Percentiles rank a stretch among this genome's conserved stretches.
phyloP scores from a whole-genome alignment of 2,797 vertebrate genomes.

The Lagocephalus sceleratus region DNA sequence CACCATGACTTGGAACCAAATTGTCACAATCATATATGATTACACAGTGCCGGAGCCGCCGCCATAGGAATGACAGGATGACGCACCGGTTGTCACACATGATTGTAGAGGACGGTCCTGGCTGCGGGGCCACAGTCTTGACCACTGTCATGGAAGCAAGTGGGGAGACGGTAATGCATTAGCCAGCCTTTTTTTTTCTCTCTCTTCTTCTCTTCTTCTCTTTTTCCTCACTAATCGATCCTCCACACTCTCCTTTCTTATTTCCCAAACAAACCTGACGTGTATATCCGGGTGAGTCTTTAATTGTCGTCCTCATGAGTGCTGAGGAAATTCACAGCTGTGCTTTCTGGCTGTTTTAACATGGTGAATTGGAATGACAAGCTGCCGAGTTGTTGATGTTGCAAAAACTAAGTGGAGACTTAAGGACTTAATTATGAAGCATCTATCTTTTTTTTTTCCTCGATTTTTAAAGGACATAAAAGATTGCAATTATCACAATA shows the following conservation, averaged over 20 bases:
- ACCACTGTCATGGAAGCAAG: conserved; percentile 28
- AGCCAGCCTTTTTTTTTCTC: conserved; percentile 10
- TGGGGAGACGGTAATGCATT: conserved; percentile 27
- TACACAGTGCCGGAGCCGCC: conserved; percentile 29
- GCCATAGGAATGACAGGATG: conserved; percentile 53
- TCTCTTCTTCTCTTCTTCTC: not conserved
- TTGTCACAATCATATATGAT: conserved; percentile 56
- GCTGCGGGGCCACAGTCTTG: conserved; percentile 23
- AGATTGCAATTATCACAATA: conserved; percentile 46
- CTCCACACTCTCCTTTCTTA: conserved; percentile 7
- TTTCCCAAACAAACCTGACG: conserved; percentile 13
- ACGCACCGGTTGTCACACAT: conserved; percentile 55
- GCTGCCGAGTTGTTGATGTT: conserved; percentile 5
- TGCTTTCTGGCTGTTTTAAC: conserved; percentile 4
- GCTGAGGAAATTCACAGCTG: conserved; percentile 2
- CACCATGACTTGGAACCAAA: conserved; percentile 57
- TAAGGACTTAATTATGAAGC: conserved; percentile 13
- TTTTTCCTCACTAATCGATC: conserved; percentile 18
- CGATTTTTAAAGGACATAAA: conserved; percentile 27
- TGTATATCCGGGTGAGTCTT: conserved; percentile 9
- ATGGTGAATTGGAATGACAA: conserved; percentile 9
- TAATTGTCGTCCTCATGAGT: conserved; percentile 9
- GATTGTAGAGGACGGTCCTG: conserved; percentile 46
- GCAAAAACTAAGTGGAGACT: conserved; percentile 20
- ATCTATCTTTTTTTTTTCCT: conserved; percentile 15